Conservation (phyloP, 2,888 invertebrate species). For the Eupithecia pulchellata region DNA sequence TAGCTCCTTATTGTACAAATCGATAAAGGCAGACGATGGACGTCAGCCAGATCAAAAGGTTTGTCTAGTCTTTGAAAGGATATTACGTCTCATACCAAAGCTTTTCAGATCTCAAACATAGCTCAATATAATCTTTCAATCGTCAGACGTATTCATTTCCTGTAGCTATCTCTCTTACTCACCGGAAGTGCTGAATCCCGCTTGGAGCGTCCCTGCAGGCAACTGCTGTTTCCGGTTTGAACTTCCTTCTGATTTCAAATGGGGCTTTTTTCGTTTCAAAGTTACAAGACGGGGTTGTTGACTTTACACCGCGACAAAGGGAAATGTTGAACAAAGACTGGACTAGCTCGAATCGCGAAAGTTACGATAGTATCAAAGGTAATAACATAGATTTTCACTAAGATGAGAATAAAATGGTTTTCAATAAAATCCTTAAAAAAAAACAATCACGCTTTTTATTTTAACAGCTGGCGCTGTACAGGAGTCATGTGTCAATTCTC, state of each 20-base stretch:
- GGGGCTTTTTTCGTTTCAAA: constrained; percentile 64
- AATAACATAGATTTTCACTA: not conserved
- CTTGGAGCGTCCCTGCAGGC: constrained; percentile 65
- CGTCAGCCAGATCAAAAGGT: not conserved
- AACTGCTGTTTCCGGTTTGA: constrained; percentile 75
- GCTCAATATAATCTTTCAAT: constrained; percentile 64
- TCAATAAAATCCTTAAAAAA: no score
- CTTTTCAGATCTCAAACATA: constrained; percentile 42
- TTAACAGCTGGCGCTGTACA: no score
- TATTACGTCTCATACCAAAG: not conserved
- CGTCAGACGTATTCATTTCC: constrained; percentile 73
- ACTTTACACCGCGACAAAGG: constrained; percentile 12
- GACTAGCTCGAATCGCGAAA: not conserved
- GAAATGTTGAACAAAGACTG: not conserved
- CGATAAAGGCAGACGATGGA: not conserved
- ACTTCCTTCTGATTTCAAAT: constrained; percentile 71
- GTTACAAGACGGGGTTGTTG: constrained; percentile 29
- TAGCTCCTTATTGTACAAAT: not conserved
- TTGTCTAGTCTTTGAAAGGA: not conserved
- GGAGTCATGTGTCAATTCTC: no score
- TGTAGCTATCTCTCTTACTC: constrained; percentile 54
- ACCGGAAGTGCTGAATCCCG: constrained; percentile 75
- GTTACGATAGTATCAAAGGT: not conserved
- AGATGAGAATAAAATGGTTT: no score
- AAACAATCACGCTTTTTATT: no score